Evolutionary conservation across 2,797 vertebrate species (phyloP), one percentile per base, ranked within the genome.

Genomic region (Hypotaenidia okinawae): DNA sequence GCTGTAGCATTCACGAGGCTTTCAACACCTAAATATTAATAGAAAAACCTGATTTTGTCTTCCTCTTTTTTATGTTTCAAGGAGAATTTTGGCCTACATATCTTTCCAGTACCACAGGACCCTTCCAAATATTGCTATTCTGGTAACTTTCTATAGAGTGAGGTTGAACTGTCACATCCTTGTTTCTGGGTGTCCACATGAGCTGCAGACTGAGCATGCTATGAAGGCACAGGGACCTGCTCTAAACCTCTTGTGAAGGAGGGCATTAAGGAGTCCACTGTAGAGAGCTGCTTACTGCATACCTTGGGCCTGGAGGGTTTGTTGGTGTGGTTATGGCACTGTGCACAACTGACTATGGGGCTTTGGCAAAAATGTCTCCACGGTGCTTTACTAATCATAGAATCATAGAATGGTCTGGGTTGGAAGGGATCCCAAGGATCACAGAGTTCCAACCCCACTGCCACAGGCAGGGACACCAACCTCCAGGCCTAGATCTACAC

Each of bases 221-320:
- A 54, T 2, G 6, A 59, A 84, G 43, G 14, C 32, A 23, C 1
- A 0, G 49, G 39, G 3, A 43, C 10, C 1, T 3, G 10, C 41
- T 73, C 41, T 25, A 33, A 69, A 68, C 2, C 27, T 16, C 49
- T 33, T 30, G 16, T 4, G 30, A 63, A 70, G 12, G 33, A 21
- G 58, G 27, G 17, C 18, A 37, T 47, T 35, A 18, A 22, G 39
- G n/a, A 41, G 2, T 2, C 6, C 23, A 8, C 10, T 52, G 17
- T 15, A 32, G 37, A 0, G 13, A 66, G 33, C 52, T 58, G 25
- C 41, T 54, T 4, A 13, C 18, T 9, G 33, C 55, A 33, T 24
- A 37, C 27, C 37, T 61, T 17, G 45, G 24, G 7, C 52, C 32
- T 45, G 41, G 22, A 27, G n/a, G 25, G 16, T 5, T 64, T 72